These are phyloP conservation scores for Nematopogon swammerdamellus DNA, from an alignment of 2,888 invertebrate species.

Conservation along the genomic window DNA sequence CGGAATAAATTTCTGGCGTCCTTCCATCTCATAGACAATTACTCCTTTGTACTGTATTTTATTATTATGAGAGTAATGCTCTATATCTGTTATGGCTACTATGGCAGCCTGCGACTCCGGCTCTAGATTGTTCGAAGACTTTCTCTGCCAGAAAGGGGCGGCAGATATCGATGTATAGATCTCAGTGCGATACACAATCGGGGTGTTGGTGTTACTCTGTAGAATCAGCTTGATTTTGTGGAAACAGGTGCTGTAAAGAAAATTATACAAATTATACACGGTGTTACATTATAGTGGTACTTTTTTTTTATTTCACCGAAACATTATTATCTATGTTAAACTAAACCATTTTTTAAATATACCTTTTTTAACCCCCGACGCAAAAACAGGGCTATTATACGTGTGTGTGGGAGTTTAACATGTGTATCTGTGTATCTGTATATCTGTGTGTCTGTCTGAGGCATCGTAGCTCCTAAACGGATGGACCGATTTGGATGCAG, in stretches of 20 bases:
- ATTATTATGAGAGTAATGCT: constrained; percentile 24
- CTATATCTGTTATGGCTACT: constrained; percentile 21
- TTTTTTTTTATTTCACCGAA: too few relatives aligned
- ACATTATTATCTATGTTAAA: too few relatives aligned
- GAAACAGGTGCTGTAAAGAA: constrained; percentile 23
- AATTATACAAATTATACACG: too few relatives aligned
- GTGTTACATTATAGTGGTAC: too few relatives aligned
- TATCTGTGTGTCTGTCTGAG: too few relatives aligned
- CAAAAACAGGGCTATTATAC: too few relatives aligned
- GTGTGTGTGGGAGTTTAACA: too few relatives aligned
- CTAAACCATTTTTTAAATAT: too few relatives aligned
- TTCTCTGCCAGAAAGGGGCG: constrained; percentile 26
- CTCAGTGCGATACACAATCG: constrained; percentile 28
- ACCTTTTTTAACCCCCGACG: too few relatives aligned
- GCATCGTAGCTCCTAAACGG: too few relatives aligned
- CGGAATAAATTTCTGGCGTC: constrained; percentile 23
- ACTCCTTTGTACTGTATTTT: constrained; percentile 26
- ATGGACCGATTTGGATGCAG: too few relatives aligned
- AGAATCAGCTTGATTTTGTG: constrained; percentile 26
- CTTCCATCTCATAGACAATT: constrained; percentile 21
- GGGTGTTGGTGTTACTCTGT: constrained; percentile 17
- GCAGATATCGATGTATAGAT: constrained; percentile 19
- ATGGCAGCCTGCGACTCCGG: constrained; percentile 17
- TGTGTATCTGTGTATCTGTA: too few relatives aligned
- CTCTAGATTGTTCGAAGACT: constrained; percentile 13